Conservation (phyloP, 2,113 vertebrate species). For the Prinia subflava region DNA sequence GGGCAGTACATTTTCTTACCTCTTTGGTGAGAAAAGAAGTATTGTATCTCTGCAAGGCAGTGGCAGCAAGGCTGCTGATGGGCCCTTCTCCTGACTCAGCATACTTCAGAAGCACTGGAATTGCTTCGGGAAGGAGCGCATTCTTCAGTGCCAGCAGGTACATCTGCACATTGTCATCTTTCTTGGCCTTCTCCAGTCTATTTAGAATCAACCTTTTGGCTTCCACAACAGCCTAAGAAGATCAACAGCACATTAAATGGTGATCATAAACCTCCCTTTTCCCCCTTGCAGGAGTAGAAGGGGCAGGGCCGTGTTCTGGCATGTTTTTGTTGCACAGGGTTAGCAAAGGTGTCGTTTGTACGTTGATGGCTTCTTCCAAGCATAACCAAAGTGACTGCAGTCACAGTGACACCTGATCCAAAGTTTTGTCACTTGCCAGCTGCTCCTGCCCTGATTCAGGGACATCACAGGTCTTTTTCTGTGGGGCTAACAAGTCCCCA, state of each 20-base stretch:
- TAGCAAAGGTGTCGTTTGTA: background rate
- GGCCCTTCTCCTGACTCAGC: conserved; percentile 84
- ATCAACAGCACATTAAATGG: background rate
- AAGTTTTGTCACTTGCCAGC: background rate
- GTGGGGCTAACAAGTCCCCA: background rate
- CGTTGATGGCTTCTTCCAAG: background rate
- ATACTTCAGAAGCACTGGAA: conserved; percentile 85
- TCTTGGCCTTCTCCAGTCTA: conserved; percentile 79
- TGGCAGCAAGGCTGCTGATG: conserved; percentile 82
- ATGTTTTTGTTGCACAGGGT: background rate
- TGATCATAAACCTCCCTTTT: background rate
- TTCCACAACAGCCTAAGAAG: conserved; percentile 80
- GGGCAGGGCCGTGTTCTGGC: background rate
- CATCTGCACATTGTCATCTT: conserved; percentile 82
- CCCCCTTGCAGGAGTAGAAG: background rate
- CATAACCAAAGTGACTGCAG: background rate
- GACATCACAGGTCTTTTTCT: background rate
- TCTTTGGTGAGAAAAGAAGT: conserved; percentile 80
- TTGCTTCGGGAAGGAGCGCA: conserved; percentile 84
- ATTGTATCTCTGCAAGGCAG: conserved; percentile 87
- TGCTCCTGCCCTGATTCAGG: background rate
- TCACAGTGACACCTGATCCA: background rate
- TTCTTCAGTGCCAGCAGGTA: conserved; percentile 94
- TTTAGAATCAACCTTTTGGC: conserved; percentile 87
- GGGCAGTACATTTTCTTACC: conserved; percentile 69